Base-by-base conservation (phyloP, 2,797 vertebrate genomes). In the Galago senegalensis region DNA sequence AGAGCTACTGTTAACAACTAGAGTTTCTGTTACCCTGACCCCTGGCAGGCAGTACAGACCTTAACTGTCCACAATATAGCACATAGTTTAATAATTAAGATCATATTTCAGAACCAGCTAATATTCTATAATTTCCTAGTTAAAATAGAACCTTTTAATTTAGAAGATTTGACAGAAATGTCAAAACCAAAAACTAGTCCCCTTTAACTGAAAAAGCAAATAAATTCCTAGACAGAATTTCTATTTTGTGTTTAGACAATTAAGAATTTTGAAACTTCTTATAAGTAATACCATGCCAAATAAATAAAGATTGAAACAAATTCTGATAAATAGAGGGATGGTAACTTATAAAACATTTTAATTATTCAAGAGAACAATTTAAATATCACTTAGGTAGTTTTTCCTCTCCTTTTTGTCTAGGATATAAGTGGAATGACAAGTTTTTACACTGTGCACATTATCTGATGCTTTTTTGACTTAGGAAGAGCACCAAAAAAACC, bases 71-170 rank as follows among this genome's bases (percentile, higher is more conserved):
- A 82, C 65, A 92, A 69, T 9, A 53, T 81, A 65, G 43, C 34
- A 94, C 56, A 40, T 37, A 43, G 83, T 63, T 90, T 61, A 95
- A 98, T 96, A 60, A 97, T 86, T 93, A 96, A 97, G 97, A 98
- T 98, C 98, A 93, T n/a, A 87, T 99, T 99, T 98, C 98, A 98
- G 93, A 97, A 94, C 93, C 72, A 98, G 98, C 98, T 98, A 97
- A 97, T 97, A 97, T 80, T 92, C 91, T 92, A 96, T 63, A 93
- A 97, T 82, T 97, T 96, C 53, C 61, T 96, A 98, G 94, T 98
- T 98, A 98, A 96, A 88, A 98, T 94, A 98, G 98, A 98, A 96
- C 96, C 97, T 96, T 92, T 94, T 97, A 96, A 97, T 97, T 97
- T 97, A 97, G 98, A 92, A 98, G 69, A 97, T 85, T 79, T 75